Conservation (phyloP, 2,888 invertebrate genomes). For the Tanypteryx hageni region DNA sequence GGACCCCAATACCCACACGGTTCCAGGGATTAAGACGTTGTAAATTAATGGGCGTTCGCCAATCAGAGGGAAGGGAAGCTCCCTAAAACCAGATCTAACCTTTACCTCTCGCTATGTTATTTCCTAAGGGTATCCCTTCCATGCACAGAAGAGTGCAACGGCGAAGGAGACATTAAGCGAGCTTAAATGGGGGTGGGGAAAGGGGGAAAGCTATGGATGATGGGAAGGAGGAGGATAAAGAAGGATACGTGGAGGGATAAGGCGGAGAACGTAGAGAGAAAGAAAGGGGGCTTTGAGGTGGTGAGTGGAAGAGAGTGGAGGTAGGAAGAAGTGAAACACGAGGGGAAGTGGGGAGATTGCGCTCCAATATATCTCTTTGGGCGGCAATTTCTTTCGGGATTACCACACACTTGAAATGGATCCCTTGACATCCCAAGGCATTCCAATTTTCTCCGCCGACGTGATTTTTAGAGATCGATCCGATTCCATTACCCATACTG, state of each 20-base stretch:
- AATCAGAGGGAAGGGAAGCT: constrained; percentile 37
- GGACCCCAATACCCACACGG: constrained; percentile 32
- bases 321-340: not conserved
- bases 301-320: not conserved
- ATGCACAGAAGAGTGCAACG: not conserved
- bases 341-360: not conserved
- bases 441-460: constrained; percentile 26
- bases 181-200: not conserved
- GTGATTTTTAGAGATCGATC: constrained; percentile 27
- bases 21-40: constrained; percentile 49
- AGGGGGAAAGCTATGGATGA: not conserved
- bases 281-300: not conserved
- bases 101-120: not conserved
- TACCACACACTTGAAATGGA: constrained; percentile 33
- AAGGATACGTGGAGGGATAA: not conserved
- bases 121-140: not conserved
- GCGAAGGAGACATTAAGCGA: not conserved
- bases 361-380: constrained; percentile 22
- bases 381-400: constrained; percentile 32
- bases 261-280: not conserved
- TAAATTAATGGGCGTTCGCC: constrained; percentile 42
- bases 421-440: constrained; percentile 20
- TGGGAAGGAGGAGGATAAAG: not conserved
- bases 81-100: constrained; percentile 18
- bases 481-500: not conserved